These are phyloP conservation scores for Heliornis fulica DNA, from an alignment of 2,113 vertebrate genomes.

Conservation along the genomic window DNA sequence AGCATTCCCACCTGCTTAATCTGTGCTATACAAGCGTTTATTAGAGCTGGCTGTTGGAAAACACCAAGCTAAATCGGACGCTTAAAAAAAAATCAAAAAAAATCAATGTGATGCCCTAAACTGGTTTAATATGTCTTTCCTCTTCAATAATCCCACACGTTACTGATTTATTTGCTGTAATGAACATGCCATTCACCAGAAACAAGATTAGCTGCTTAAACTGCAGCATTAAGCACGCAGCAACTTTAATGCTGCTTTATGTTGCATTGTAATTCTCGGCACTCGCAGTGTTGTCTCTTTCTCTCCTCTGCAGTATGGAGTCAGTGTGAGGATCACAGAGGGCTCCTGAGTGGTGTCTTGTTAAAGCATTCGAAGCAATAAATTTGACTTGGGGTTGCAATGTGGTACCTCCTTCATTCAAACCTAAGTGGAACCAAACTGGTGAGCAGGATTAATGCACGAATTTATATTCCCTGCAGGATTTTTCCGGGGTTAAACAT, in stretches of 20 bases:
- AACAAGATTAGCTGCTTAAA: constrained; percentile 61
- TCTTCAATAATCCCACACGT: constrained; percentile 37
- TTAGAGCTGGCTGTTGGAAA: constrained; percentile 64
- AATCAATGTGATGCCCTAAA: constrained; percentile 52
- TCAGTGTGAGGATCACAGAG: background rate
- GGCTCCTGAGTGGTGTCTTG: background rate
- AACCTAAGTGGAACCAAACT: background rate
- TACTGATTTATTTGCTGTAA: constrained; percentile 55
- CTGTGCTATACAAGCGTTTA: constrained; percentile 30
- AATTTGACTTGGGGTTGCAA: background rate
- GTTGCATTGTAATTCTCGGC: background rate
- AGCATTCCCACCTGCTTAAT: constrained; percentile 65
- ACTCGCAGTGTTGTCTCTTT: background rate
- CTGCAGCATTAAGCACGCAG: background rate
- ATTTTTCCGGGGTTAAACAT: constrained; percentile 16
- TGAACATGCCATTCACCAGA: constrained; percentile 36
- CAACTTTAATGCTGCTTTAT: constrained; percentile 33
- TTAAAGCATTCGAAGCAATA: background rate
- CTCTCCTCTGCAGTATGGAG: background rate
- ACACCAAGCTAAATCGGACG: constrained; percentile 25
- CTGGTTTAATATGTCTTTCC: constrained; percentile 61
- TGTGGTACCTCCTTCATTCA: background rate
- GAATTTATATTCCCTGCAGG: constrained; percentile 26
- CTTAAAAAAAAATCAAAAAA: background rate
- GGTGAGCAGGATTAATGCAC: background rate